Conservation (phyloP, 2,888 invertebrate genomes). For the Malthinus seriepunctatus region DNA sequence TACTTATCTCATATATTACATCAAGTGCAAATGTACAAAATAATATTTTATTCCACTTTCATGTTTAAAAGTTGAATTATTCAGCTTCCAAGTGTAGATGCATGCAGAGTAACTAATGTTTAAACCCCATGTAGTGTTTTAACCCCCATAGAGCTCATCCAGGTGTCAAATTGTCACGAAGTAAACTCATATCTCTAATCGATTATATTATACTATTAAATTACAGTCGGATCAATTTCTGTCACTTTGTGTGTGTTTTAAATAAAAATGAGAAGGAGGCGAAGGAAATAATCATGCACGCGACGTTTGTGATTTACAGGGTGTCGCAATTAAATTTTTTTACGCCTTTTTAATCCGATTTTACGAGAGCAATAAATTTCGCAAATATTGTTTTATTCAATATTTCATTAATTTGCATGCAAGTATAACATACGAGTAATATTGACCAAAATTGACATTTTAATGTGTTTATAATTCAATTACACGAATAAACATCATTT, state of each 20-base stretch:
- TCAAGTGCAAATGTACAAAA: slow-evolving; percentile 24
- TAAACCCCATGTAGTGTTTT: slow-evolving; percentile 27
- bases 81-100: slow-evolving; percentile 28
- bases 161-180: slow-evolving; percentile 28
- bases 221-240: no score
- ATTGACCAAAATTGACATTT: slow-evolving; percentile 18
- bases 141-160: slow-evolving; percentile 28
- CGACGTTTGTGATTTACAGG: no score
- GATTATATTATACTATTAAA: no score
- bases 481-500: slow-evolving; percentile 28
- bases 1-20: slow-evolving; percentile 25
- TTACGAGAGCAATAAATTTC: background rate
- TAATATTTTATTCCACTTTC: slow-evolving; percentile 26
- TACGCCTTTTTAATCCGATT: background rate
- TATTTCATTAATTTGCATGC: background rate
- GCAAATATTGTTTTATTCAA: background rate
- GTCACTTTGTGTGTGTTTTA: background rate
- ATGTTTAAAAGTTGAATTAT: slow-evolving; percentile 20
- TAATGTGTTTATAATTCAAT: slow-evolving; percentile 27
- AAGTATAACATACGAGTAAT: slow-evolving; percentile 4
- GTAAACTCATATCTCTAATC: slow-evolving; percentile 11
- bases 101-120: slow-evolving; percentile 32
- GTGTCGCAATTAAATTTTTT: background rate
- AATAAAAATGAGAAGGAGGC: background rate
- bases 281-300: no score